A percentile compares a stretch with the other conserved stretches of the same genome.
Evolutionary conservation across 2,113 vertebrate species (phyloP).

Genomic region (Corydoras sp.): DNA sequence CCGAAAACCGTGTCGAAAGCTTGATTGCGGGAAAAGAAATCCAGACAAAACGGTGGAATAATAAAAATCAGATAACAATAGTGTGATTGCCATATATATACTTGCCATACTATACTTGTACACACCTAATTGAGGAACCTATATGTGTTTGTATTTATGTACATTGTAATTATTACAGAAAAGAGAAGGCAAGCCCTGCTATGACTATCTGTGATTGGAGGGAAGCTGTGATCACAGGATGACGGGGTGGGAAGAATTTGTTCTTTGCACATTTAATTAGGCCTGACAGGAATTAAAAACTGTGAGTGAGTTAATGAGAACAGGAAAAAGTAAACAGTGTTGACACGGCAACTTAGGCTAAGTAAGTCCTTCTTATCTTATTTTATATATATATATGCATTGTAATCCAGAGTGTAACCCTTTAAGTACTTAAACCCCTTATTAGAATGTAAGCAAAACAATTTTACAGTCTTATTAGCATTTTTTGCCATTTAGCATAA

Average conservation of each 20-base stretch:
- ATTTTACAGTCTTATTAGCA: too few species aligned
- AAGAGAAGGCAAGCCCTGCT: constrained; percentile 22
- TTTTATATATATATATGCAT: not conserved
- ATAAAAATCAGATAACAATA: too few species aligned
- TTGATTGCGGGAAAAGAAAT: too few species aligned
- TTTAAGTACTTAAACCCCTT: constrained; percentile 1
- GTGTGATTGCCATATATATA: too few species aligned
- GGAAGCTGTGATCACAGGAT: constrained; percentile 37
- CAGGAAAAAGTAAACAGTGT: constrained; percentile 25
- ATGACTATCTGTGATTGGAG: constrained; percentile 27
- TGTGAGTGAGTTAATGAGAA: constrained; percentile 42
- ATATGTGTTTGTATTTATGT: too few species aligned
- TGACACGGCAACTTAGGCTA: constrained; percentile 3
- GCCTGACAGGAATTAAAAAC: constrained; percentile 40
- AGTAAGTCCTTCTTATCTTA: not conserved
- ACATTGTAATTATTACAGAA: not conserved
- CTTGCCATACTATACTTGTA: too few species aligned
- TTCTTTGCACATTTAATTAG: constrained; percentile 47
- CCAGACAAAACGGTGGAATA: too few species aligned
- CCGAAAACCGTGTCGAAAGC: too few species aligned
- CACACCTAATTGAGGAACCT: too few species aligned
- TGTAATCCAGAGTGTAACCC: not conserved
- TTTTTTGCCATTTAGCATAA: too few species aligned
- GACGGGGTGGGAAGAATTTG: constrained; percentile 39
- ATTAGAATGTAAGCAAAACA: not conserved